A percentile compares a stretch with the other conserved stretches of the same genome.
phyloP scores from a whole-genome alignment of 2,113 vertebrate genomes.

The Sinocyclocheilus anshuiensis region DNA sequence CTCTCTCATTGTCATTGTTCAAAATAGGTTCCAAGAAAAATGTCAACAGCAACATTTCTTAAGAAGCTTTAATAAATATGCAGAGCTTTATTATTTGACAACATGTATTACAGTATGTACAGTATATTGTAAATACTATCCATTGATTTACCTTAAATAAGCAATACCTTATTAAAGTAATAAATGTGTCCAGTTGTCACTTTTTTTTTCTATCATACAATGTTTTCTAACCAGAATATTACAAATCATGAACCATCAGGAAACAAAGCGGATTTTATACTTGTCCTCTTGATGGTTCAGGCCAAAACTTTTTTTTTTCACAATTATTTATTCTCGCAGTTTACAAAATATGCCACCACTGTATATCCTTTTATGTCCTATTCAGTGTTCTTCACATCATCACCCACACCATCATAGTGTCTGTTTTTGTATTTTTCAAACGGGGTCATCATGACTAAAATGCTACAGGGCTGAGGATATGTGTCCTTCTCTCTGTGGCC shows the following conservation, averaged over 20 bases:
- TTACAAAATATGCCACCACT: conserved; percentile 64
- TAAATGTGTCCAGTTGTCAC: conserved; percentile 25
- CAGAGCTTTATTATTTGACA: conserved; percentile 37
- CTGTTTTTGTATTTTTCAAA: neutral
- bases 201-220: neutral
- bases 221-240: conserved; percentile 48
- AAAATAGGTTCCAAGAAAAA: conserved; percentile 1
- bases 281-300: conserved; percentile 63
- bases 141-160: neutral
- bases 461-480: neutral
- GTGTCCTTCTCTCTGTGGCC: neutral
- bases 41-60: conserved; percentile 37
- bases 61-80: conserved; percentile 61
- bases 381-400: conserved; percentile 44
- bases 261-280: conserved; percentile 25
- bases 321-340: conserved; percentile 55
- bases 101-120: conserved; percentile 21
- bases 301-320: conserved; percentile 57
- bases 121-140: conserved; percentile 24
- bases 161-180: conserved; percentile 14
- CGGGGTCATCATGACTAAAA: neutral
- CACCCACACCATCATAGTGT: conserved; percentile 28
- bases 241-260: conserved; percentile 70
- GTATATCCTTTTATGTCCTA: conserved; percentile 33
- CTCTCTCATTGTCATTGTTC: neutral